Base-by-base conservation (phyloP, 2,888 invertebrate species). In the Dorcus parallelipipedus region DNA sequence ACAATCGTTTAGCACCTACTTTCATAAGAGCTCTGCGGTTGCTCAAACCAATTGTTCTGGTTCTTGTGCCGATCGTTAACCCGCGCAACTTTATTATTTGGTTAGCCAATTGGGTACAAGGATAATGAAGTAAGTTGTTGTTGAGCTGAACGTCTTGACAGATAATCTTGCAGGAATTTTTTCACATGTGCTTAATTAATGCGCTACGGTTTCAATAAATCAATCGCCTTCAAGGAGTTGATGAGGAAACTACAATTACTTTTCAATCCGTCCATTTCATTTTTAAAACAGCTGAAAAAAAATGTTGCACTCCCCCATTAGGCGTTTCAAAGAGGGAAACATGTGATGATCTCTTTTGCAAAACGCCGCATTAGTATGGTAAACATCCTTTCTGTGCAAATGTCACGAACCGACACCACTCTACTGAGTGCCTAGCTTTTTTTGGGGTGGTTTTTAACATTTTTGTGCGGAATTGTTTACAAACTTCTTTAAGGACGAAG, bases 361-460 rank as follows among this genome's bases (percentile, higher is more conserved):
- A 33, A 33, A 33, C 26, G 26, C 26, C 26, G 26, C 26, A 7
- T 33, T 33, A 33, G 6, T 33, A 6, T 33, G 6, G 26, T 33
- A 33, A 33, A 33, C 26, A 33, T 33, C 26, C 26, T 33, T 33
- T 33, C 26, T 7, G 26, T 33, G 26, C 26, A 33, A 33, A 33
- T 33, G 26, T 33, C 26, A 33, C 26, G 26, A 33, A 33, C 26
- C 26, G 26, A 33, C 26, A 33, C 26, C 26, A 33, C 26, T 33
- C 7, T 33, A 33, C 1, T 33, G 5, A 6, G 5, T 33, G 5
- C 7, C 6, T 33, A 0, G 5, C 7, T 33, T 33, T 64, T 58
- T 62, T 61, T 60, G 62, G 62, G 53, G 58, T 52, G 60, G 56
- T 59, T 64, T 60, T 64, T 63, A 64, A 64, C 63, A 63, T 63